These are phyloP conservation scores for Chrysina gloriosa DNA, from an alignment of 2,888 invertebrate genomes.

Conservation along the genomic window DNA sequence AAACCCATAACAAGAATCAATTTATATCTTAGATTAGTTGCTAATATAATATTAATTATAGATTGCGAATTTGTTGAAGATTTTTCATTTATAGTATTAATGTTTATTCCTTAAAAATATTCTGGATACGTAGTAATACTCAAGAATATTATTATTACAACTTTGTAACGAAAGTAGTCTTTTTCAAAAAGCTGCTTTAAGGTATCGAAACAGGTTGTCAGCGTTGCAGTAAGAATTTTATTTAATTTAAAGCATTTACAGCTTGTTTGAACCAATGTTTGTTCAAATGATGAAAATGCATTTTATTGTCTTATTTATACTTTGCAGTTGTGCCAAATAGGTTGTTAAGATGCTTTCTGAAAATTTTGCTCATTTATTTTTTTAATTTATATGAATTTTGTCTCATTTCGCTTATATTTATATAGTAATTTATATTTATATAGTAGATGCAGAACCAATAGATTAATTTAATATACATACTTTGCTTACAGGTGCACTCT, in stretches of 20 bases:
- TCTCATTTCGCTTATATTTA: constrained; percentile 27
- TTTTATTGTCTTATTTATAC: constrained; percentile 21
- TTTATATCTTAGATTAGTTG: too few relatives aligned
- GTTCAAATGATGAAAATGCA: background rate
- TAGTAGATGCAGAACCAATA: background rate
- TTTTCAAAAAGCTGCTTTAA: too few relatives aligned
- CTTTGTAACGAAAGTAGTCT: too few relatives aligned
- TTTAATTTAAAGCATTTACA: constrained; percentile 23
- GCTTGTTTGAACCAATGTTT: too few relatives aligned
- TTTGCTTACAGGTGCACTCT: background rate
- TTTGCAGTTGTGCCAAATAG: constrained; percentile 41
- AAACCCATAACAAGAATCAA: too few relatives aligned
- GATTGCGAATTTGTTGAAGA: too few relatives aligned
- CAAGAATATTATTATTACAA: too few relatives aligned
- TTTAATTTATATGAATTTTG: constrained; percentile 26
- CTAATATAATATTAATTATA: too few relatives aligned
- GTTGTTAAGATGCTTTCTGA: constrained; percentile 32
- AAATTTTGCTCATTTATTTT: constrained; percentile 34
- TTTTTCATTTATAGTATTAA: too few relatives aligned
- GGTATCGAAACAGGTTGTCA: too few relatives aligned
- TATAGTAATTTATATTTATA: constrained; percentile 8
- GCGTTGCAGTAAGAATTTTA: constrained; percentile 16
- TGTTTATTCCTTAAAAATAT: too few relatives aligned
- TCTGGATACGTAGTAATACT: too few relatives aligned
- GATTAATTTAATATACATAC: constrained; percentile 13